These are phyloP conservation scores for Typhlomys cinereus DNA, from an alignment of 2,113 vertebrate genomes.

Conservation along the genomic window DNA sequence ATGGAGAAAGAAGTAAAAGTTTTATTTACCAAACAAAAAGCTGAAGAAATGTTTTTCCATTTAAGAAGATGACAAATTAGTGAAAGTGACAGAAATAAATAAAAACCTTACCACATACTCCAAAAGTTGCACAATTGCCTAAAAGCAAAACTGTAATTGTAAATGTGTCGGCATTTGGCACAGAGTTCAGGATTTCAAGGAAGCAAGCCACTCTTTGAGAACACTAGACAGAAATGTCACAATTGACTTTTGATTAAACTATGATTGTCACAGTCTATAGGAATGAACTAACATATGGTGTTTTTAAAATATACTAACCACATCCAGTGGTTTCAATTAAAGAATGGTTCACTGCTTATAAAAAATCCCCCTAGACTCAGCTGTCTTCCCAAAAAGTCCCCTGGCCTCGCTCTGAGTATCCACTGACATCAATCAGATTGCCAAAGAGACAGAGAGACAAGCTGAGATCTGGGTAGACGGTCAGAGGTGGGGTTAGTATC, in stretches of 20 bases:
- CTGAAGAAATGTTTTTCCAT: conserved; percentile 66
- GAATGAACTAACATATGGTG: conserved; percentile 75
- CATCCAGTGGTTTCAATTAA: conserved; percentile 81
- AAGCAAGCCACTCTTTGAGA: conserved; percentile 64
- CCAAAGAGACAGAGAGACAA: conserved; percentile 4
- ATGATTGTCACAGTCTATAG: conserved; percentile 70
- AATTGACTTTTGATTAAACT: conserved; percentile 69
- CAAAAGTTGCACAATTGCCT: conserved; percentile 40
- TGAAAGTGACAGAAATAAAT: conserved; percentile 76
- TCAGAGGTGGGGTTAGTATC: not conserved
- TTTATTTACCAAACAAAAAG: conserved; percentile 70
- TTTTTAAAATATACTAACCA: conserved; percentile 78
- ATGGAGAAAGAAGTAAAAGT: conserved; percentile 58
- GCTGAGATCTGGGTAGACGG: not conserved
- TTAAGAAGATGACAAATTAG: conserved; percentile 72
- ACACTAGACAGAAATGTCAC: conserved; percentile 68
- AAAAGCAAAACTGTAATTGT: conserved; percentile 58
- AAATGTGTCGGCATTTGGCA: conserved; percentile 64
- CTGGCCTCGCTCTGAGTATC: conserved; percentile 67
- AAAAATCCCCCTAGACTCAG: conserved; percentile 72
- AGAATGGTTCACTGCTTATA: conserved; percentile 72
- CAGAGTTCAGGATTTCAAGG: conserved; percentile 66
- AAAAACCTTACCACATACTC: conserved; percentile 68
- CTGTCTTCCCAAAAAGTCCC: conserved; percentile 72
- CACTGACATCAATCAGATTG: conserved; percentile 58